Conservation (phyloP, 2,113 vertebrate genomes). For the Reinhardtius hippoglossoides region DNA sequence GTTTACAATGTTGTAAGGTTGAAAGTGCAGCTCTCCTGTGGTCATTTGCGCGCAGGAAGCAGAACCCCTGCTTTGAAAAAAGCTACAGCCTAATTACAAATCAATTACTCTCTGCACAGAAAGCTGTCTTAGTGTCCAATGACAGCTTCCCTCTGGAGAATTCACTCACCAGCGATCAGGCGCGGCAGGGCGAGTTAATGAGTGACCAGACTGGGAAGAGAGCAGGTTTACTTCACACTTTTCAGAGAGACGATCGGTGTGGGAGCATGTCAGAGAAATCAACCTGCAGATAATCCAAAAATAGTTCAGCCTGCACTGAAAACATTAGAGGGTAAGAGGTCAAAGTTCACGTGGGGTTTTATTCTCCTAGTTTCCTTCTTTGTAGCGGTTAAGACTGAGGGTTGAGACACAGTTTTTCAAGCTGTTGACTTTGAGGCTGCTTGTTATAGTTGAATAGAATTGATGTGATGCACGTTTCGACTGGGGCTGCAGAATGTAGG, state of each 20-base stretch:
- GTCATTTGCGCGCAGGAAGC: slow-evolving; percentile 3
- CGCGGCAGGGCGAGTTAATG: slow-evolving; percentile 65
- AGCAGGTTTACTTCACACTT: slow-evolving; percentile 39
- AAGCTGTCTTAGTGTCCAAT: neutral
- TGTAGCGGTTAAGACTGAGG: neutral
- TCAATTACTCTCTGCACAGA: neutral
- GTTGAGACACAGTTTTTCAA: neutral
- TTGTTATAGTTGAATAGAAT: neutral
- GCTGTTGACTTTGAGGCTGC: neutral
- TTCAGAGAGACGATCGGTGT: slow-evolving; percentile 7
- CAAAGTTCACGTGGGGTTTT: slow-evolving; percentile 16
- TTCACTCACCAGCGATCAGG: neutral
- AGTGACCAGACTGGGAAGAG: slow-evolving; percentile 58
- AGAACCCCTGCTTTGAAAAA: neutral
- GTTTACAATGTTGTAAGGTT: slow-evolving; percentile 54
- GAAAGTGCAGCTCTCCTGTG: slow-evolving; percentile 32
- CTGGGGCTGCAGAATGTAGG: neutral
- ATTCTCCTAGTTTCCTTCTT: neutral
- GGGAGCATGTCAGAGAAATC: slow-evolving; percentile 17
- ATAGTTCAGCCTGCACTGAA: neutral
- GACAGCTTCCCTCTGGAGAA: neutral
- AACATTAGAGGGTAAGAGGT: slow-evolving; percentile 22
- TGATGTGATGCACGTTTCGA: neutral
- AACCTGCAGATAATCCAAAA: slow-evolving; percentile 19
- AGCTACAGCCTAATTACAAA: slow-evolving; percentile 17